Evolutionary conservation across 2,113 vertebrate species (phyloP), one percentile per base, ranked within the genome.

Genomic region (Entomyzon cyanotis): DNA sequence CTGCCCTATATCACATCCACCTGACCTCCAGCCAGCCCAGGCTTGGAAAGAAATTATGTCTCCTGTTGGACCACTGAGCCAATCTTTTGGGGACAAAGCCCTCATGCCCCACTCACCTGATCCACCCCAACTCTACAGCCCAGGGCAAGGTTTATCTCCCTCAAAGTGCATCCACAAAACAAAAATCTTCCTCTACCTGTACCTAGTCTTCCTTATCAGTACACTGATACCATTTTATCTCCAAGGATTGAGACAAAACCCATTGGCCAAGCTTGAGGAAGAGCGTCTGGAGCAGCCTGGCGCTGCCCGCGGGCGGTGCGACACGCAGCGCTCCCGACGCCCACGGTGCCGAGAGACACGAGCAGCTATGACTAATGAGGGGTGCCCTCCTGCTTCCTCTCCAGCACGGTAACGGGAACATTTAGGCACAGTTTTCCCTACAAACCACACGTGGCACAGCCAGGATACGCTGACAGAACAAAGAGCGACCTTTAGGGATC

Each of bases 171-270:
- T 41, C 47, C 28, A 28, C 8, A 24, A 67, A 28, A 25, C 14
- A 41, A 69, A 69, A 82, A 80, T 30, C 24, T 20, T 22, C 41
- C 41, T 18, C 87, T n/a, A 64, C 24, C 55, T 30, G 19, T 35
- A n/a, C 49, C 41, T n/a, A 22, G 12, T 10, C 46, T 30, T 67
- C 23, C 25, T 70, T 14, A 25, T 15, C 8, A 20, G 15, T 3
- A 19, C 23, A 30, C 28, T 28, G 58, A 53, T 13, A 12, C 19
- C 1, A 0, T 23, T 88, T 70, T 15, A 18, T 16, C 33, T 59
- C 39, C 1, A 0, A 27, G 52, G 80, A 17, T 0, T 1, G 90
- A 70, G 82, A 39, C 1, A 14, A 68, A 86, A 12, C 3, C 37
- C 35, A 8, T 0, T 2, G 50, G 19, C 23, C 84, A 44, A 18